Evolutionary conservation across 2,888 invertebrate species (phyloP), one percentile per base, ranked within the genome.

Genomic region (Agrotis exclamationis): DNA sequence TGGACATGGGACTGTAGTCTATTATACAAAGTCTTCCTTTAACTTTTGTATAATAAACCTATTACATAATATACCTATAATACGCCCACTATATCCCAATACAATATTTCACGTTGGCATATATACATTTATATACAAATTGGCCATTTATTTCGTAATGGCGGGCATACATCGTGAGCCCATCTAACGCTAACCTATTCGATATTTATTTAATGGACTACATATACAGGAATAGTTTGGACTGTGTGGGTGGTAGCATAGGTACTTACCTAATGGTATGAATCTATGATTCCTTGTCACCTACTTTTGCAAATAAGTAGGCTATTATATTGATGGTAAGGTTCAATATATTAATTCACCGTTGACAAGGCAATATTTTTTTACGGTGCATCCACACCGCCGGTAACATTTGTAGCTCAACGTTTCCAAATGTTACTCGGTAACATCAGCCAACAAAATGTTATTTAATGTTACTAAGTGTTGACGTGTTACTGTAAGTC

Each of bases 61-160:
- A 7, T 53, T 62, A 76, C 33, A 65, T 48, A 63, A 75, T 50
- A 63, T 24, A 63, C 80, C 18, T 54, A 53, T 74, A 71, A 77
- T 78, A 82, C 81, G 77, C 76, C 79, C 82, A 81, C 85, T 72
- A 73, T 80, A 79, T 70, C 62, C 80, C 75, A 76, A 80, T 54
- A 63, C 74, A 85, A 87, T 88, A 86, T 85, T 82, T 83, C 81
- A 85, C 74, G 76, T 67, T 78, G 77, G 66, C 79, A 75, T 81
- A 87, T 86, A 88, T 88, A 88, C 86, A 89, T 88, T 87, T 89
- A 89, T 82, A 79, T 75, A 83, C 83, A 89, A 91, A 91, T 90
- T 89, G 90, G 87, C 91, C 88, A 90, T 91, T 90, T 89, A 84
- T 86, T 86, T 76, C 78, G 86, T 85, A 83, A 87, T 81, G 79